Conservation (phyloP, 2,797 vertebrate genomes). For the Oceanodroma leucorhoa region DNA sequence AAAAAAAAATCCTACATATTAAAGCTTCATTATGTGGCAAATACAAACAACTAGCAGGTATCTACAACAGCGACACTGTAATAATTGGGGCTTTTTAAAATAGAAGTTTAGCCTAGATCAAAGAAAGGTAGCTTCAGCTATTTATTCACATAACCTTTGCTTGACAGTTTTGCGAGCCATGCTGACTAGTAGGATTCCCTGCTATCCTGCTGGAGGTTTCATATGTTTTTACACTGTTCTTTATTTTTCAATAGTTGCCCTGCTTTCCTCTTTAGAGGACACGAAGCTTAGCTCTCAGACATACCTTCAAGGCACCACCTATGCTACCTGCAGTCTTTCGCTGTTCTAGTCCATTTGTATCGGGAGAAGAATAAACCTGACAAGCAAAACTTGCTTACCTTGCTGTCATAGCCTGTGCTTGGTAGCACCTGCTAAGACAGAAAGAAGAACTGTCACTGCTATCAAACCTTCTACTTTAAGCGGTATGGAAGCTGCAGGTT, state of each 20-base stretch:
- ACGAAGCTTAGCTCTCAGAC: neutral
- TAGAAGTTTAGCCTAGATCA: neutral
- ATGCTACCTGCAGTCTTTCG: neutral
- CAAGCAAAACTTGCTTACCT: neutral
- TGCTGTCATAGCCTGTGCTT: neutral
- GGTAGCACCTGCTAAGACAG: neutral
- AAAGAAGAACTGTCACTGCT: neutral
- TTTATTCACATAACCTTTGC: neutral
- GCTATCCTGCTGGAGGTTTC: neutral
- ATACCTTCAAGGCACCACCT: neutral
- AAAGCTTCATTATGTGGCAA: neutral
- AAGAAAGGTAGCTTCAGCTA: neutral
- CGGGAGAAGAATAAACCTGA: neutral
- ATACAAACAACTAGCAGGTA: slow-evolving; percentile 1
- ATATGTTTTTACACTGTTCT: neutral
- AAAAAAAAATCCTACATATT: neutral
- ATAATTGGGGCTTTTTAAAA: neutral
- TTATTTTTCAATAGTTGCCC: neutral
- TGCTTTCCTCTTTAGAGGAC: neutral
- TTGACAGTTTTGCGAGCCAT: neutral
- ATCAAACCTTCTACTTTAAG: neutral
- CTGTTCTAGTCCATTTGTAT: neutral
- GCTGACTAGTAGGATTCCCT: neutral
- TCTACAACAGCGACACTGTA: neutral
- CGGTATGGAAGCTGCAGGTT: neutral